Percentiles rank a stretch among this genome's conserved stretches.
Conservation (phyloP, 2,888 invertebrate genomes). For the Slavum lentiscoides region DNA sequence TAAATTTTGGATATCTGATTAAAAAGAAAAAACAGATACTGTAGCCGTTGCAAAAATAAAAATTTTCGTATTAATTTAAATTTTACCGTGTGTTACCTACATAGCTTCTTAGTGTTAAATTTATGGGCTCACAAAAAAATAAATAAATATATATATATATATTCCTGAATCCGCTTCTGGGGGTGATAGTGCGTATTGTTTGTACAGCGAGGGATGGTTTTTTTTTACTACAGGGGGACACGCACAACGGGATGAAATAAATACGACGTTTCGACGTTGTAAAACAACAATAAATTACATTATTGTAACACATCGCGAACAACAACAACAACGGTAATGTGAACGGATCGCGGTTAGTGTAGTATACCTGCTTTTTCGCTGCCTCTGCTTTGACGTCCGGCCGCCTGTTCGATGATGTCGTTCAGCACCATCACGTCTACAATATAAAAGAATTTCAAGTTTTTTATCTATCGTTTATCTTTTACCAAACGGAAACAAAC, state of each 20-base stretch:
- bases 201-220: constrained; percentile 19
- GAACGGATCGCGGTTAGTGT: neutral
- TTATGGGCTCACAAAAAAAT: too few species aligned
- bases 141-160: too few species aligned
- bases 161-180: too few species aligned
- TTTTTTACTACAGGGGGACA: neutral
- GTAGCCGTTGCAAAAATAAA: too few species aligned
- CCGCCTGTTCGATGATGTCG: constrained; percentile 94
- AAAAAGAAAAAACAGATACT: too few species aligned
- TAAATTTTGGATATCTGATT: too few species aligned
- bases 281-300: constrained; percentile 7
- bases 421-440: constrained; percentile 96
- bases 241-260: neutral
- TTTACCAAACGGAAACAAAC: too few species aligned
- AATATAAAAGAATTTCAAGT: constrained; percentile 56
- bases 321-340: neutral
- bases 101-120: too few species aligned
- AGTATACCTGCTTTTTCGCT: constrained; percentile 85
- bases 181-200: constrained; percentile 37
- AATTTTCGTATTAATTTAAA: too few species aligned
- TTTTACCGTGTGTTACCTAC: too few species aligned
- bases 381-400: constrained; percentile 82
- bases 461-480: too few species aligned
- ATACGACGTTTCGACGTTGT: neutral
- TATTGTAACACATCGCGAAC: constrained; percentile 21